These are phyloP conservation scores for Aegotheles bennettii DNA, from an alignment of 2,113 vertebrate genomes.

Conservation along the genomic window DNA sequence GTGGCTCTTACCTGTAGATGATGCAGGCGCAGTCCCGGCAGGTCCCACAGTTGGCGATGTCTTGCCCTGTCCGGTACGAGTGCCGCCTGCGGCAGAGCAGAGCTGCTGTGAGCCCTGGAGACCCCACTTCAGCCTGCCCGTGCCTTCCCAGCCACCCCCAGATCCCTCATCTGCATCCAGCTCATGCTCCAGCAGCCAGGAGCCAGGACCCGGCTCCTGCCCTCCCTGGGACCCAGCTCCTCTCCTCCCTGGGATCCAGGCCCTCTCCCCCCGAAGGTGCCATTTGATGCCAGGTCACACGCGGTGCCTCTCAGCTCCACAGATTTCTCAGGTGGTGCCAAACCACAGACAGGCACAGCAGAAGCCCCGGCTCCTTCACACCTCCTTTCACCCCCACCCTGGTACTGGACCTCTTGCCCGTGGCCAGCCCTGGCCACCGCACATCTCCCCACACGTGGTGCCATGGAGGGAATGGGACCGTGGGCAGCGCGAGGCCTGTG, in stretches of 20 bases:
- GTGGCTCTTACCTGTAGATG: constrained; percentile 82
- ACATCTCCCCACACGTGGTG: neutral
- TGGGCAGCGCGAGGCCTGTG: neutral
- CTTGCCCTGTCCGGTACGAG: constrained; percentile 84
- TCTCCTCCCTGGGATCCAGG: neutral
- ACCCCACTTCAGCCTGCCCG: rapidly evolving
- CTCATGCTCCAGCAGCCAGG: neutral
- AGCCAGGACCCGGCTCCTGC: neutral
- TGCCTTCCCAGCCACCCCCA: neutral
- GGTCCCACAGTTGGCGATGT: constrained; percentile 87
- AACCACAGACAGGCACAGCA: neutral
- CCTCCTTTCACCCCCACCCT: neutral
- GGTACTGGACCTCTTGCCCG: neutral
- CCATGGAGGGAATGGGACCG: rapidly evolving
- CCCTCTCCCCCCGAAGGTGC: neutral
- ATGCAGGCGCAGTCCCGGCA: constrained; percentile 89
- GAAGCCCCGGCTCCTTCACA: neutral
- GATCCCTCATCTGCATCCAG: neutral
- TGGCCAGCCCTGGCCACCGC: neutral
- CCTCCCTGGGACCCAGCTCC: neutral
- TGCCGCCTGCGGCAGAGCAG: constrained; percentile 75
- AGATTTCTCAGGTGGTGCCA: neutral
- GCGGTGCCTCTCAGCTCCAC: rapidly evolving
- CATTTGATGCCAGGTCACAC: neutral
- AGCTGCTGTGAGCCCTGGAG: neutral